Percentiles rank a stretch among this genome's conserved stretches.
Evolutionary conservation across 37 sponge, comb jelly and placozoan genomes (phyloP).

Genomic region (Spongilla lacustris): DNA sequence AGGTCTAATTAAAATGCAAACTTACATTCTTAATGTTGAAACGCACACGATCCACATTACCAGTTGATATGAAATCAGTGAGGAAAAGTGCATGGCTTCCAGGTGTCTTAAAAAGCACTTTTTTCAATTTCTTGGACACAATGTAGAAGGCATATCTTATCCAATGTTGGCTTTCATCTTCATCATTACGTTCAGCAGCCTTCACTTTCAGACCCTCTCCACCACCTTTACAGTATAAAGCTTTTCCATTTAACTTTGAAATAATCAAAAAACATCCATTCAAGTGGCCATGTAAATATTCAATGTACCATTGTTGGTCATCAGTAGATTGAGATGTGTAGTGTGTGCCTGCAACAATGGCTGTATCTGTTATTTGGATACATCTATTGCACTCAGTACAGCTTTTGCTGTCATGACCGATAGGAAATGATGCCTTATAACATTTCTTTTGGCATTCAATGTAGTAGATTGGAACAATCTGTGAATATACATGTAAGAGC

Average conservation of each 20-base stretch:
- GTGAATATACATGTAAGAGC: not conserved
- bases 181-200: not conserved
- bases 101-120: not conserved
- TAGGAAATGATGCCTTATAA: no score
- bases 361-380: not conserved
- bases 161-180: not conserved
- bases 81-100: not conserved
- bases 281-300: not conserved
- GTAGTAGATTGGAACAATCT: not conserved
- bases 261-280: not conserved
- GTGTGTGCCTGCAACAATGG: not conserved
- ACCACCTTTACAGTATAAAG: not conserved
- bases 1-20: no score
- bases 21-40: not conserved
- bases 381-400: no score
- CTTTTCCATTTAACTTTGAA: not conserved
- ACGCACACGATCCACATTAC: not conserved
- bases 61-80: not conserved
- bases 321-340: not conserved
- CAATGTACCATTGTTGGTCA: not conserved
- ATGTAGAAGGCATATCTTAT: not conserved
- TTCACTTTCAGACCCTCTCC: not conserved
- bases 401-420: no score
- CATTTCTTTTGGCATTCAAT: not conserved
- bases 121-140: not conserved